Percentiles rank a stretch among this genome's conserved stretches.
Evolutionary conservation across 2,797 vertebrate genomes (phyloP).

Genomic region (Microcaecilia unicolor): DNA sequence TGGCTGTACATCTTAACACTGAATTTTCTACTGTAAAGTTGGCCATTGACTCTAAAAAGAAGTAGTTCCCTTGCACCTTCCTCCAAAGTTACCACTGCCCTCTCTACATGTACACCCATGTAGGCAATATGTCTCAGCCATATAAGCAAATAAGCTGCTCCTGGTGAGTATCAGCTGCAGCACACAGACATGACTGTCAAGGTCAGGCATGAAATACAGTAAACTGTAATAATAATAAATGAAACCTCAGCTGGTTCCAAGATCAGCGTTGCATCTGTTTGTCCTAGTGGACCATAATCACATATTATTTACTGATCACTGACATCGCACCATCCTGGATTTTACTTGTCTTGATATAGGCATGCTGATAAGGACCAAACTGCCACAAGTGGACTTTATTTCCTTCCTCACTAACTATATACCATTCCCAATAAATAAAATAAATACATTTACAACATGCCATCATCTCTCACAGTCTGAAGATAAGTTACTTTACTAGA

Average conservation of each 20-base stretch:
- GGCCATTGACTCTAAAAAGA: too few species aligned
- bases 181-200: conserved; percentile 54
- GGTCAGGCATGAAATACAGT: conserved; percentile 53
- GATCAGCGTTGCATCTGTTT: conserved; percentile 43
- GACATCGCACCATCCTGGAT: conserved; percentile 54
- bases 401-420: conserved; percentile 37
- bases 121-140: not conserved
- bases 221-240: conserved; percentile 44
- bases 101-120: not conserved
- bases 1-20: too few species aligned
- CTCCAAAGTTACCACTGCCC: not conserved
- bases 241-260: conserved; percentile 51
- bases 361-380: too few species aligned
- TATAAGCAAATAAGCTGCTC: not conserved
- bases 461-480: too few species aligned
- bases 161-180: conserved; percentile 13
- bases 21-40: too few species aligned
- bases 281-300: conserved; percentile 53
- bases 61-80: too few species aligned
- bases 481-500: too few species aligned
- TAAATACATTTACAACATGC: conserved; percentile 37
- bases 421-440: too few species aligned
- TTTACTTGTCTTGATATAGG: conserved; percentile 51
- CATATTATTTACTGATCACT: conserved; percentile 66
- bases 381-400: conserved; percentile 33